These are phyloP conservation scores for Helleia helle DNA, from an alignment of 2,888 invertebrate species.

Conservation along the genomic window DNA sequence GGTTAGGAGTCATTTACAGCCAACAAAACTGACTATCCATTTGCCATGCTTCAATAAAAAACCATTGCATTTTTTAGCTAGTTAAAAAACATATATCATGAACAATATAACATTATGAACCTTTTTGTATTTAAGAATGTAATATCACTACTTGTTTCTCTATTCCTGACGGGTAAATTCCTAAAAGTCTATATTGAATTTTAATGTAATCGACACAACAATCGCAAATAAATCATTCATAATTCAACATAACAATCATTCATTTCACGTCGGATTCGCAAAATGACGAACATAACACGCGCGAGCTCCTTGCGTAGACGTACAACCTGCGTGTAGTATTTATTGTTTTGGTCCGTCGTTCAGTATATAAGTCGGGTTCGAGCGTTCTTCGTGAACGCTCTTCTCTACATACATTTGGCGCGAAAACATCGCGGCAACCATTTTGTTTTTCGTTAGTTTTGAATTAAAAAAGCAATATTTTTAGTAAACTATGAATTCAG, in stretches of 20 bases:
- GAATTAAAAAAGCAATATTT: neutral
- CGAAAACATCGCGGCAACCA: constrained; percentile 18
- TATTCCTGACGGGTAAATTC: too few relatives aligned
- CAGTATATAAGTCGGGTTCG: constrained; percentile 27
- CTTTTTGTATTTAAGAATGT: too few relatives aligned
- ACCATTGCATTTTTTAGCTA: too few relatives aligned
- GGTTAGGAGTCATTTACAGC: too few relatives aligned
- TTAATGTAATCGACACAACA: neutral
- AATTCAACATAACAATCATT: constrained; percentile 5
- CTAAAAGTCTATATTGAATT: too few relatives aligned
- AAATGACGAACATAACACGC: constrained; percentile 9
- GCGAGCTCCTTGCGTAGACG: constrained; percentile 2
- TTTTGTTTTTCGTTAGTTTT: neutral
- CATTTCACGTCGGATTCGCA: constrained; percentile 11
- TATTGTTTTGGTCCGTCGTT: constrained; percentile 12
- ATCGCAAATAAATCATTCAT: neutral
- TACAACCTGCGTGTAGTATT: constrained; percentile 20
- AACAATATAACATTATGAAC: too few relatives aligned
- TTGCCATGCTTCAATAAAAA: too few relatives aligned
- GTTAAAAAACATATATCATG: too few relatives aligned
- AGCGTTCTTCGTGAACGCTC: constrained; percentile 22
- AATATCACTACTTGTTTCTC: too few relatives aligned
- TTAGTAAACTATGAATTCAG: neutral
- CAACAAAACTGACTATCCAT: too few relatives aligned
- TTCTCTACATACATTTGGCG: constrained; percentile 32